These are phyloP conservation scores for Scomber japonicus DNA, from an alignment of 2,113 vertebrate species.

Conservation along the genomic window DNA sequence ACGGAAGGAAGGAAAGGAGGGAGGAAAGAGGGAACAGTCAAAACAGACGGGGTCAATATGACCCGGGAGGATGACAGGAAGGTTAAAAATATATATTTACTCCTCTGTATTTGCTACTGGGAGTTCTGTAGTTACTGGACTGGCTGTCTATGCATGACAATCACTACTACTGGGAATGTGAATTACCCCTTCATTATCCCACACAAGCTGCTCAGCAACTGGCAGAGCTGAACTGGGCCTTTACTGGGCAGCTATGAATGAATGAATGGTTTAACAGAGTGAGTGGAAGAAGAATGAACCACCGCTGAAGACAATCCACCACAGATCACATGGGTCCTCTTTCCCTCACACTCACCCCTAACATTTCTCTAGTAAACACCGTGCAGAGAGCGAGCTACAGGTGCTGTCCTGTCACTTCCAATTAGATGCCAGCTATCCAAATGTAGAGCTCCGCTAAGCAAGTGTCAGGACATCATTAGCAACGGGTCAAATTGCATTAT, in stretches of 20 bases:
- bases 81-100: too few relatives aligned
- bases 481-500: conserved; percentile 80
- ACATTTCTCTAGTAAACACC: conserved; percentile 49
- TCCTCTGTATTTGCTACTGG: background rate
- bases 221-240: background rate
- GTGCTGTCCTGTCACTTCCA: conserved; percentile 72
- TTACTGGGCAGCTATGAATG: background rate
- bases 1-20: too few relatives aligned
- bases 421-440: conserved; percentile 64
- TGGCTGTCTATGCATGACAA: background rate
- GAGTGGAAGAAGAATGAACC: background rate
- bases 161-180: background rate
- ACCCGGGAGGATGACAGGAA: too few relatives aligned
- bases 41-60: too few relatives aligned
- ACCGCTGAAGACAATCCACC: background rate
- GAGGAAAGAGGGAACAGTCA: too few relatives aligned
- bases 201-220: too few relatives aligned
- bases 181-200: background rate
- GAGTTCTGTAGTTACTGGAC: background rate
- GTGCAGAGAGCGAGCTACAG: conserved; percentile 51
- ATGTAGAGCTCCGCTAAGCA: conserved; percentile 68
- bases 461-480: conserved; percentile 80
- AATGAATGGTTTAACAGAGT: conserved; percentile 11
- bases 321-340: conserved; percentile 10
- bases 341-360: conserved; percentile 25